A percentile compares a stretch with the other conserved stretches of the same genome.
phyloP scores from a whole-genome alignment of 2,113 vertebrate genomes.

The Hemichromis elongatus region DNA sequence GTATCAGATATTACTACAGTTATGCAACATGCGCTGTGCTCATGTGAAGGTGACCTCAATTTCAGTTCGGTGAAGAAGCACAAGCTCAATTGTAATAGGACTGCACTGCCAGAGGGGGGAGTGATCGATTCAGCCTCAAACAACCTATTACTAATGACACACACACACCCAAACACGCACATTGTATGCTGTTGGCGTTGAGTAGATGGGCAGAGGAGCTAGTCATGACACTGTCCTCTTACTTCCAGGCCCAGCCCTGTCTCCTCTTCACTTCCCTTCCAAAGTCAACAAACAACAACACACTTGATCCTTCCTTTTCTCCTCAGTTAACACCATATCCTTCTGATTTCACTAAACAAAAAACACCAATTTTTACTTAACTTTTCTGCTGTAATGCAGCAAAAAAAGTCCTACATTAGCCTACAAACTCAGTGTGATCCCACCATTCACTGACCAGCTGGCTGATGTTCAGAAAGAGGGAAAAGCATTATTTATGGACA shows the following conservation, averaged over 20 bases:
- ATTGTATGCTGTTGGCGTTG: conserved; percentile 24
- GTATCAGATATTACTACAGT: not conserved
- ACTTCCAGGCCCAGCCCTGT: not conserved
- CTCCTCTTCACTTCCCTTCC: not conserved
- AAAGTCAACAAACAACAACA: not conserved
- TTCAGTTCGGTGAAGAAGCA: not conserved
- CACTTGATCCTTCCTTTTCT: not conserved
- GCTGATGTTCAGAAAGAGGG: not conserved
- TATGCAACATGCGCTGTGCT: not conserved
- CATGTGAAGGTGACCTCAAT: conserved; percentile 48
- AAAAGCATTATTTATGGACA: not conserved
- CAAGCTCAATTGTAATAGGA: conserved; percentile 10
- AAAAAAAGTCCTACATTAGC: not conserved
- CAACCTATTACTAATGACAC: not conserved
- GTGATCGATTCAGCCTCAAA: conserved; percentile 27
- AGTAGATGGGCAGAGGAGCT: not conserved
- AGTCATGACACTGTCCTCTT: not conserved
- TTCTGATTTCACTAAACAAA: not conserved
- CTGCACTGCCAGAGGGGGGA: conserved; percentile 42
- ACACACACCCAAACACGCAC: not conserved
- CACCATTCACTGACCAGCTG: not conserved
- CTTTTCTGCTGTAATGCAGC: not conserved
- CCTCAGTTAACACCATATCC: not conserved
- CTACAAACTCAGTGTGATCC: not conserved
- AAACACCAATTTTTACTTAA: not conserved